phyloP scores from a whole-genome alignment of 1,140 invertebrate genomes.

The Trigoniulus corallinus region DNA sequence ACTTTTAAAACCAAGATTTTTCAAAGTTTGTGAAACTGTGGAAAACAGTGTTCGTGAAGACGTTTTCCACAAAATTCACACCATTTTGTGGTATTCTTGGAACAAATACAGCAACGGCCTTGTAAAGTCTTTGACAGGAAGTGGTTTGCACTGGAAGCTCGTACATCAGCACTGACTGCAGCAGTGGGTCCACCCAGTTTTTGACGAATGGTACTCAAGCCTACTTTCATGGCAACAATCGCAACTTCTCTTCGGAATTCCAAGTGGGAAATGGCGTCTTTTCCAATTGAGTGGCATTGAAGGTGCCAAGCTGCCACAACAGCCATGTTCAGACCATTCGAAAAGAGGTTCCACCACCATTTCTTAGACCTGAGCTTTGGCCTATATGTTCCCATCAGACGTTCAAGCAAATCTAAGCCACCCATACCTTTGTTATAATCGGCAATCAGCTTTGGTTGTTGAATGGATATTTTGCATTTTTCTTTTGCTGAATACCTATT shows the following conservation, averaged over 20 bases:
- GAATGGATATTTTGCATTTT: too few relatives aligned
- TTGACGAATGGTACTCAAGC: neutral
- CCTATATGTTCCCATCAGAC: neutral
- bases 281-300: neutral
- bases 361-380: neutral
- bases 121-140: neutral
- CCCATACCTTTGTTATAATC: neutral
- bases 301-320: neutral
- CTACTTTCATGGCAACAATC: neutral
- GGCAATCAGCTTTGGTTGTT: neutral
- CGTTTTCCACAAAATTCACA: neutral
- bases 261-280: neutral
- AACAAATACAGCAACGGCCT: neutral
- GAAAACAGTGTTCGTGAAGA: neutral
- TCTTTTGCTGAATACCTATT: neutral
- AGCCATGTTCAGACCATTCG: neutral
- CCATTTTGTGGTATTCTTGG: neutral
- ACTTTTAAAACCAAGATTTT: neutral
- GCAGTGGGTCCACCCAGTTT: neutral
- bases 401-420: neutral
- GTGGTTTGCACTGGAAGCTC: neutral
- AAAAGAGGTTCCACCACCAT: neutral
- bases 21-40: neutral
- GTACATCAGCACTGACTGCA: neutral
- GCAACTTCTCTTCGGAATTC: neutral